phyloP scores from a whole-genome alignment of 2,113 vertebrate genomes.

The Lasiurus borealis region DNA sequence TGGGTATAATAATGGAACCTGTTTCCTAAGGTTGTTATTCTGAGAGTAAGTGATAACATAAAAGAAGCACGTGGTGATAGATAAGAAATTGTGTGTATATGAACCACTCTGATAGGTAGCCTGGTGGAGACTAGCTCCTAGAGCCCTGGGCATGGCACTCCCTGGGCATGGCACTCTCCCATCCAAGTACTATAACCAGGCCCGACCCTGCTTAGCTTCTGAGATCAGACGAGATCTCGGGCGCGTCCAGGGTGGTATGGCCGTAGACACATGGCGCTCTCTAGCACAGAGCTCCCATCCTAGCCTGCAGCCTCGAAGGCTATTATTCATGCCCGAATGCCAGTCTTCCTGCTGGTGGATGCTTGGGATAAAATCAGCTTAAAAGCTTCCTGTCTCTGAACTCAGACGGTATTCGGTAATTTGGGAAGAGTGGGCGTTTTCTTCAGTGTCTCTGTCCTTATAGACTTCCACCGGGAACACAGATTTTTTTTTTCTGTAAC shows the following conservation, averaged over 20 bases:
- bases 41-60: background rate
- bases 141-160: too few species aligned
- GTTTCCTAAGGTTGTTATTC: too few species aligned
- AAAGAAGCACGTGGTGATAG: background rate
- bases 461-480: background rate
- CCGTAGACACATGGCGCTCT: too few species aligned
- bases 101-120: background rate
- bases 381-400: background rate
- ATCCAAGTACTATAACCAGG: too few species aligned
- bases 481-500: slow-evolving; percentile 42
- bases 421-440: background rate
- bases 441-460: background rate
- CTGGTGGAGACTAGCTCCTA: background rate
- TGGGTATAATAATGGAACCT: background rate
- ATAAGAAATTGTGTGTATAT: background rate
- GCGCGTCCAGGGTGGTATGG: too few species aligned
- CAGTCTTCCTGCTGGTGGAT: background rate
- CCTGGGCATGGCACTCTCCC: background rate
- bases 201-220: too few species aligned
- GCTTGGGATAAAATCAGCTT: slow-evolving; percentile 30
- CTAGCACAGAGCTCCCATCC: background rate
- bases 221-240: too few species aligned
- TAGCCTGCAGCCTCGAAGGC: background rate
- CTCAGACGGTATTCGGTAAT: background rate
- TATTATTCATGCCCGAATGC: background rate